Base-by-base conservation (phyloP, 2,797 vertebrate species). In the Ficedula albicollis region DNA sequence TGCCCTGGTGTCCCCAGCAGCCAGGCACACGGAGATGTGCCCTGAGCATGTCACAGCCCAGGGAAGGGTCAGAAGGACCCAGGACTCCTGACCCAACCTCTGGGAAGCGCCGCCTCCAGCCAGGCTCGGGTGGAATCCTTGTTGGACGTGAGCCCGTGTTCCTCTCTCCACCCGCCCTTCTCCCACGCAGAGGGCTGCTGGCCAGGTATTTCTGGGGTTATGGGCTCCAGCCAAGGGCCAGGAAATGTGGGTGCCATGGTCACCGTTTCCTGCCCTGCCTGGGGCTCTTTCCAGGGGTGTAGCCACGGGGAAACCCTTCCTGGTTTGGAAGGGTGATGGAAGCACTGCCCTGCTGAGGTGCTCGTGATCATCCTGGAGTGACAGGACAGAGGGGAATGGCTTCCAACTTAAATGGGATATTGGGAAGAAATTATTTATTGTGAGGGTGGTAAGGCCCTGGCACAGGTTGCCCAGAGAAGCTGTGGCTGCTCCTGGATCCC, bases 1-100 rank as follows among this genome's bases (percentile, higher is more conserved):
- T 11, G 29, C 36, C 48, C 48, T 5, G 1, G 0, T 1, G 51
- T 4, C 12, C 58, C 64, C 0, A 0, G 38, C 39, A 13, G 13
- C 6, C 12, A 4, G 20, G 49, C 14, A 34, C 36, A 2, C 0
- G 0, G 51, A 11, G 29, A 17, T 5, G 51, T 11, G 3, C 46
- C 2, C 0, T 15, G 4, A 63, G 58, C 49, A 48, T 7, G 55
- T 25, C 51, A 15, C 1, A 52, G 78, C 11, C 39, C 34, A 44
- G 15, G 4, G 39, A 52, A 55, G 41, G 56, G 39, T 11, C 34
- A 30, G 66, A 14, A 21, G 43, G 29, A 36, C 2, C 44, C 60
- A 62, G 43, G 15, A 3, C 38, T 69, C 43, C 77, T 32, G 17
- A 34, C 26, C 44, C 56, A 38, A 8, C 11, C 43, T 58, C 67